Conservation (phyloP, 2,888 invertebrate genomes). For the Neoaliturus tenellus region DNA sequence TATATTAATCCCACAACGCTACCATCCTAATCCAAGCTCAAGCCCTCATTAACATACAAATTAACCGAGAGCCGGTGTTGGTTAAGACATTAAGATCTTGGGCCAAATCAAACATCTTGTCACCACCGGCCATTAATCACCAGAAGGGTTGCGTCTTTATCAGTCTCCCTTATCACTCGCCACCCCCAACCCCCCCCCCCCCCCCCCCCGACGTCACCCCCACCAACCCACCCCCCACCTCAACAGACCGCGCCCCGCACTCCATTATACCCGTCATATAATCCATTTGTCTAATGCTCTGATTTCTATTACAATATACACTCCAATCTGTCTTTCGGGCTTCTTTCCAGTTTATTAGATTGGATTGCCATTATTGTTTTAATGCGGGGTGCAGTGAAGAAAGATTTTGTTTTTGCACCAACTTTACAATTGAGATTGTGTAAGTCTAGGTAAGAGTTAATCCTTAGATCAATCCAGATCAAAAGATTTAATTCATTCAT, state of each 20-base stretch:
- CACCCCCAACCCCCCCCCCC: background rate
- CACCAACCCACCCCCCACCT: background rate
- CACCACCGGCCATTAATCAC: constrained; percentile 15
- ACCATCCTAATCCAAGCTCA: background rate
- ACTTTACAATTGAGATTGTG: too few relatives aligned
- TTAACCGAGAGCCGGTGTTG: background rate
- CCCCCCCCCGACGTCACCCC: background rate
- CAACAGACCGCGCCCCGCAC: background rate
- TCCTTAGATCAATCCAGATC: too few relatives aligned
- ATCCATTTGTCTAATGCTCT: constrained; percentile 34
- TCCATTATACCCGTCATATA: constrained; percentile 27
- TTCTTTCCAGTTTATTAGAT: too few relatives aligned
- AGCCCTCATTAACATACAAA: constrained; percentile 42
- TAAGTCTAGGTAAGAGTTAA: too few relatives aligned
- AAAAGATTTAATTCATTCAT: too few relatives aligned
- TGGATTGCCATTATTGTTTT: too few relatives aligned
- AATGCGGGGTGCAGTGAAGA: too few relatives aligned
- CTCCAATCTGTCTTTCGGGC: background rate
- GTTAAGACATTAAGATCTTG: constrained; percentile 17
- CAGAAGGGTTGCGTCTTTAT: constrained; percentile 23
- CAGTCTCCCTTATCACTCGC: background rate
- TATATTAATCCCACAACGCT: too few relatives aligned
- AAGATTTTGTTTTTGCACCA: too few relatives aligned
- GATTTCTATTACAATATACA: constrained; percentile 22
- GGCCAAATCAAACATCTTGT: constrained; percentile 16